Evolutionary conservation across 1,140 invertebrate genomes (phyloP).

Genomic region (Nasonia vitripennis): DNA sequence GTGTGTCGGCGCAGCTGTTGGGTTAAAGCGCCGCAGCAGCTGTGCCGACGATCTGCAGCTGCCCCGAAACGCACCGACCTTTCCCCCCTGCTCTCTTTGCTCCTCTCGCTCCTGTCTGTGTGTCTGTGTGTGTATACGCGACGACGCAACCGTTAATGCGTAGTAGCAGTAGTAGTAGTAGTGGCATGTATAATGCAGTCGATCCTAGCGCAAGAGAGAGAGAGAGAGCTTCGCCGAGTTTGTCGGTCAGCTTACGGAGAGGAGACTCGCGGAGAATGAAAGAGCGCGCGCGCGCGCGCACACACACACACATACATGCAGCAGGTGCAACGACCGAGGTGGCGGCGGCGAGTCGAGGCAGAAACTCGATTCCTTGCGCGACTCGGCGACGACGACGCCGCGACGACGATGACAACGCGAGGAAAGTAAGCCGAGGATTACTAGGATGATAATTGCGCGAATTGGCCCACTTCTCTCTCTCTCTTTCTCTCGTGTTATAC

Average conservation of each 20-base stretch:
- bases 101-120: background rate
- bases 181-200: background rate
- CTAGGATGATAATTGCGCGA: conserved; percentile 37
- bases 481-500: background rate
- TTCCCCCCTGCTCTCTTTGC: conserved; percentile 34
- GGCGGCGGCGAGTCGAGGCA: conserved; percentile 19
- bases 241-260: conserved; percentile 6
- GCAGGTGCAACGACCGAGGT: conserved; percentile 51
- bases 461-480: conserved; percentile 22
- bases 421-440: conserved; percentile 40
- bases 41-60: conserved; percentile 58
- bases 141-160: background rate
- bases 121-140: background rate
- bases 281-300: background rate
- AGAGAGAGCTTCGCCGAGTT: conserved; percentile 37
- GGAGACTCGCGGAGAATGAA: conserved; percentile 7
- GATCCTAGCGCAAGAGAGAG: background rate
- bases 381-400: background rate
- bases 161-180: background rate
- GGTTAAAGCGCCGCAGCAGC: conserved; percentile 59
- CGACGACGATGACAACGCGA: conserved; percentile 28
- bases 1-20: conserved; percentile 55
- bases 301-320: conserved; percentile 16
- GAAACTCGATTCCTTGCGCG: conserved; percentile 44
- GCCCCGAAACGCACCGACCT: conserved; percentile 48